Evolutionary conservation across 2,797 vertebrate species (phyloP), one percentile per base, ranked within the genome.

Genomic region (Ctenopoma multispine): DNA sequence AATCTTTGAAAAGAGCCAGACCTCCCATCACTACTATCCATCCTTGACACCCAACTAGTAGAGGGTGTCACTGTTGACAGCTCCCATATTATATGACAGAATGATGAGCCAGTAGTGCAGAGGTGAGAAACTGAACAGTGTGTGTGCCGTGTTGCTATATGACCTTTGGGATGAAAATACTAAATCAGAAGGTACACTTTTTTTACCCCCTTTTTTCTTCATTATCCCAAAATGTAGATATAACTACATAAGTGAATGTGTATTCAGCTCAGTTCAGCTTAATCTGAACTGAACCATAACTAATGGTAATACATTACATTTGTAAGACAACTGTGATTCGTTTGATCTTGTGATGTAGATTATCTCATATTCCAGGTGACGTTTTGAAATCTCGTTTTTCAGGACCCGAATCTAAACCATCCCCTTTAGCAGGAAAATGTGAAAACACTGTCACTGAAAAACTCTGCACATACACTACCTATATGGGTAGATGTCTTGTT

Each of bases 31-130:
- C 11, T 29, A 57, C 53, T 78, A 86, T 84, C 83, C 83, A 86
- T 88, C 81, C 84, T 75, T 85, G 77, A 88, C 87, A 89, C 75
- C 73, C 79, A 80, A 74, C 84, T 77, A 82, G 83, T 60, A 34
- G 51, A 77, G 63, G 72, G 76, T 84, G 80, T 89, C 85, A 85
- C 62, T 73, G 72, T 64, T 90, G 87, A 90, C 90, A 86, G 89
- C 85, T 85, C 57, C 51, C 48, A 75, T 62, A 81, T 75, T 46
- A 69, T 61, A 82, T 87, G 85, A 86, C 81, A 87, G 82, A 87
- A 79, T 79, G 83, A 87, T 78, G 90, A 80, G 82, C 69, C 68
- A 34, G 53, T 70, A 75, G 79, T 81, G 84, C 76, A 81, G 82
- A 73, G 85, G 81, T 85, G 82, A 87, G 64, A 69, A 72, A 63